phyloP scores from a whole-genome alignment of 2,113 vertebrate species.

The Orientallactaga bullata region DNA sequence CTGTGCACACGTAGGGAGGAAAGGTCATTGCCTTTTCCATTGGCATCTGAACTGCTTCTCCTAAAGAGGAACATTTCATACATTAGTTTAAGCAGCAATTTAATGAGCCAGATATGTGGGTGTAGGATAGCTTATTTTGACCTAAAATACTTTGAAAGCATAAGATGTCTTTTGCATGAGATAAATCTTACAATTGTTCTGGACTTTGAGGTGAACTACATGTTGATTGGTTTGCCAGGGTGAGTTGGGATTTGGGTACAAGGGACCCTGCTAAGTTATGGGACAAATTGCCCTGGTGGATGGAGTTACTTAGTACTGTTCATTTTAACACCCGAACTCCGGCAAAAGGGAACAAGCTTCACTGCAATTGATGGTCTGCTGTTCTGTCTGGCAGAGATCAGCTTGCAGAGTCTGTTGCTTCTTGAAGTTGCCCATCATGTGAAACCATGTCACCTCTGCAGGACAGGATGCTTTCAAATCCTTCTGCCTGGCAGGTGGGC shows the following conservation, averaged over 20 bases:
- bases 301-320: constrained; percentile 35
- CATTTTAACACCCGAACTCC: constrained; percentile 40
- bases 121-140: background rate
- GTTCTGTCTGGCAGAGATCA: constrained; percentile 65
- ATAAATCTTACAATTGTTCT: constrained; percentile 30
- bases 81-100: background rate
- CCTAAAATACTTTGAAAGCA: background rate
- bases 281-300: background rate
- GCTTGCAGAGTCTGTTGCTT: constrained; percentile 42
- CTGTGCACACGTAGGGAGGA: background rate
- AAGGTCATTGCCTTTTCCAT: accelerated
- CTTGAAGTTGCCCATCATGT: constrained; percentile 26
- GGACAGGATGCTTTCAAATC: background rate
- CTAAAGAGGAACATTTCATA: background rate
- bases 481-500: background rate
- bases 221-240: background rate
- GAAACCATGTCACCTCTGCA: constrained; percentile 46
- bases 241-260: background rate
- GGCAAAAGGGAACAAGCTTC: constrained; percentile 65
- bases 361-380: constrained; percentile 58
- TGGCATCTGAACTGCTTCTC: background rate
- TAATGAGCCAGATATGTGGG: background rate
- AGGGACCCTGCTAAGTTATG: background rate
- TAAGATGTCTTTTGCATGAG: background rate
- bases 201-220: background rate